Percentiles rank a stretch among this genome's conserved stretches.
Evolutionary conservation across 2,888 invertebrate genomes (phyloP).

Genomic region (Lasioglossum figueresi): DNA sequence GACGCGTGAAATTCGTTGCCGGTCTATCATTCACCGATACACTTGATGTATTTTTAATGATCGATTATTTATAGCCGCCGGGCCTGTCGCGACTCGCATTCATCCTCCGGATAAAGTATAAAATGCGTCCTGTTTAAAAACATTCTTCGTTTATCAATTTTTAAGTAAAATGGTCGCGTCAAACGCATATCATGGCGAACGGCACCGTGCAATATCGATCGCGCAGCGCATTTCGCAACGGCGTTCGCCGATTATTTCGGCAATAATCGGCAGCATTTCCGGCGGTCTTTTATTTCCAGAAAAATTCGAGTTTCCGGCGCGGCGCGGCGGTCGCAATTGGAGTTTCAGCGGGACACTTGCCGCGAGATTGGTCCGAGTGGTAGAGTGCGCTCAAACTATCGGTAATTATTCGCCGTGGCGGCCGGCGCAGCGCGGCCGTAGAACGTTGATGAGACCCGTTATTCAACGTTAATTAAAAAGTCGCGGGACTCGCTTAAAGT

Average conservation of each 20-base stretch:
- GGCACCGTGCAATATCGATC: background rate
- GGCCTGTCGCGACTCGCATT: background rate
- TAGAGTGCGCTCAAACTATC: slow-evolving; percentile 15
- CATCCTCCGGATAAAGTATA: background rate
- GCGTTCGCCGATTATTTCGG: background rate
- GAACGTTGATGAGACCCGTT: slow-evolving; percentile 27
- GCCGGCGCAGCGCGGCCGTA: background rate
- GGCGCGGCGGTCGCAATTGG: background rate
- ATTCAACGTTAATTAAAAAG: slow-evolving; percentile 55
- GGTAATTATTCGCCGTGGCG: slow-evolving; percentile 35
- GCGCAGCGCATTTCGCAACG: background rate
- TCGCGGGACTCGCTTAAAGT: slow-evolving; percentile 33
- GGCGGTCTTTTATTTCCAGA: background rate
- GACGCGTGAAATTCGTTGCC: slow-evolving; percentile 17
- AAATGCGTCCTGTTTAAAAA: background rate
- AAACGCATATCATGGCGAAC: background rate
- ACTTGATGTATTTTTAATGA: slow-evolving; percentile 5
- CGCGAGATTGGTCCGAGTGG: slow-evolving; percentile 1
- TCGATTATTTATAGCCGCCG: background rate
- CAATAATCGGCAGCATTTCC: background rate
- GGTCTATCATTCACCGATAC: slow-evolving; percentile 1
- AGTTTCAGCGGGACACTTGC: background rate
- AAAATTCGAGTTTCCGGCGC: background rate
- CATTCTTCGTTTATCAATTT: background rate
- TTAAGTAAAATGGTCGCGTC: background rate